These are phyloP conservation scores for Omphaloscelis lunosa DNA, from an alignment of 2,888 invertebrate genomes.

Conservation along the genomic window DNA sequence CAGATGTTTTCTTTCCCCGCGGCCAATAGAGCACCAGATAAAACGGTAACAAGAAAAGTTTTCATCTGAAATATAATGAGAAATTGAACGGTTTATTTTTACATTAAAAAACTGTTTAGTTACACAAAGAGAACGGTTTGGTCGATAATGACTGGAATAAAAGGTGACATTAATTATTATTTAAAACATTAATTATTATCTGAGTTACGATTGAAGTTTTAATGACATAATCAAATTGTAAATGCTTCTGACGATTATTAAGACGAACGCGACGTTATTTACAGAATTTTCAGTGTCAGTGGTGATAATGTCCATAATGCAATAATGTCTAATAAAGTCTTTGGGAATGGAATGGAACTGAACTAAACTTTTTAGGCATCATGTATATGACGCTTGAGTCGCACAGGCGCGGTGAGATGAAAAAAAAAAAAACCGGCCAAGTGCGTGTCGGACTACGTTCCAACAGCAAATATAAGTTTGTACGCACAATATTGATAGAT, in stretches of 20 bases:
- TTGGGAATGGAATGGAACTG: neutral
- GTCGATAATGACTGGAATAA: neutral
- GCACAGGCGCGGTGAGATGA: too few species aligned
- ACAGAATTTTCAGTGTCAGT: neutral
- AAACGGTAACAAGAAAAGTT: constrained; percentile 21
- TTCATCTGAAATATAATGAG: constrained; percentile 14
- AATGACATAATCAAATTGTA: neutral
- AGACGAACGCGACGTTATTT: too few species aligned
- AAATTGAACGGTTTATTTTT: constrained; percentile 6
- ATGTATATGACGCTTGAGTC: too few species aligned
- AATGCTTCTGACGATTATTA: neutral
- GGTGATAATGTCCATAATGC: neutral
- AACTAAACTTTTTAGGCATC: neutral
- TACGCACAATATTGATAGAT: too few species aligned
- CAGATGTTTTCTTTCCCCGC: constrained; percentile 1
- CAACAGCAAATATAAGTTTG: too few species aligned
- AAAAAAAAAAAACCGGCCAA: too few species aligned
- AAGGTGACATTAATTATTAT: neutral
- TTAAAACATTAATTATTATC: neutral
- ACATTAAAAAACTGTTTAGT: neutral
- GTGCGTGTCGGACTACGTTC: too few species aligned
- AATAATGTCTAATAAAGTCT: neutral
- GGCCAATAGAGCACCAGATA: neutral
- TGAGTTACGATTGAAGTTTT: neutral
- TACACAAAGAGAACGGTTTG: neutral